Base-by-base conservation (phyloP, 2,888 invertebrate genomes). In the Heliconius erato region DNA sequence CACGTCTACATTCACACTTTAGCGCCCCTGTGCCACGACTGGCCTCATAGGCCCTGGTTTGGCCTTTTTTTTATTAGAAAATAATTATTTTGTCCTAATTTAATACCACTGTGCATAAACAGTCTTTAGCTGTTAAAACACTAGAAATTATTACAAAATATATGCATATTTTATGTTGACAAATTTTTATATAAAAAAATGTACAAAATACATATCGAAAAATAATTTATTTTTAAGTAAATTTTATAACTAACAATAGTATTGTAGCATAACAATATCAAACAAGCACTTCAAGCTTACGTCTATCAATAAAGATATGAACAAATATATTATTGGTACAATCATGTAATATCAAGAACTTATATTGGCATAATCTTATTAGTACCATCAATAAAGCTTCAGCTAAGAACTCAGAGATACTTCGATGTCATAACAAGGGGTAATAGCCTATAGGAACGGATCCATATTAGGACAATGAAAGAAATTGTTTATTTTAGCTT, bases 341-440 rank as follows among this genome's bases (percentile, higher is more conserved):
- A 28, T 35, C 69, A 35, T 49, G 65, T 65, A 72, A 81, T 81
- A 82, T 79, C 19, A 65, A 72, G 72, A 72, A 28, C 74, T 28
- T 63, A 69, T 79, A 82, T 74, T 68, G 63, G 79, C 32, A 79
- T 84, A 79, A 84, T 83, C 72, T 77, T 59, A 79, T 84, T 83
- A 84, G 74, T 67, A 63, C 54, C 82, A 84, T 83, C 83, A 83
- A 84, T 81, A 84, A 63, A 79, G 82, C 74, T 83, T 82, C 67
- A 67, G 67, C 74, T 54, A 67, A 80, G 68, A 82, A 74, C 68
- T 84, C 67, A 78, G 40, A 81, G 69, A 44, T 68, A 74, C 63
- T 79, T 23, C 71, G 77, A 59, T 16, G 74, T 79, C 67, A 83
- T 79, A 81, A 79, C 74, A 49, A 35, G 79, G 78, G 35, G 74